Evolutionary conservation across 2,888 invertebrate genomes (phyloP).

Genomic region (Ischnus inquisitorius): DNA sequence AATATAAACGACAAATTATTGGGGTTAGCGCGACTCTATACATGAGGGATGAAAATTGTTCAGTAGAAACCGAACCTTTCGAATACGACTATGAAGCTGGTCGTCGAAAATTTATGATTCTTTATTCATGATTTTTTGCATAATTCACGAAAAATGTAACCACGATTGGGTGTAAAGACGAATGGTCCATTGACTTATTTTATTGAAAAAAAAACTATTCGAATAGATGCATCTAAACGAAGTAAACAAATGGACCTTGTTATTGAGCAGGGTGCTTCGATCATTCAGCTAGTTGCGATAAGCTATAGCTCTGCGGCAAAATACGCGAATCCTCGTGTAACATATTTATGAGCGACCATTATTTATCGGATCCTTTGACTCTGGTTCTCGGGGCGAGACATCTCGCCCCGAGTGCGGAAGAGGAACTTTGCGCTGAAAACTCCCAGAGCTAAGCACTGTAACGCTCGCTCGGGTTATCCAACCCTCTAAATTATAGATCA

Average conservation of each 20-base stretch:
- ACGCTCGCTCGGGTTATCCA: constrained; percentile 30
- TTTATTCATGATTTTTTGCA: too few relatives aligned
- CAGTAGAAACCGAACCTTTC: not conserved
- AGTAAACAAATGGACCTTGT: constrained; percentile 2
- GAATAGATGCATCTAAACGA: not conserved
- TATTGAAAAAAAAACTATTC: too few relatives aligned
- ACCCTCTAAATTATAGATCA: constrained; percentile 71
- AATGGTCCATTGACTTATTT: too few relatives aligned
- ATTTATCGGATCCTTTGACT: constrained; percentile 71
- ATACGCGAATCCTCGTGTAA: constrained; percentile 40
- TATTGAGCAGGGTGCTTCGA: not conserved
- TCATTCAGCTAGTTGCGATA: constrained; percentile 13
- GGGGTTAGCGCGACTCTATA: not conserved
- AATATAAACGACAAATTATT: not conserved
- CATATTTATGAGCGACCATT: constrained; percentile 69
- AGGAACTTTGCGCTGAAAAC: constrained; percentile 16
- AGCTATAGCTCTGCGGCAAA: constrained; percentile 21
- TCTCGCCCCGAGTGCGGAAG: constrained; percentile 30
- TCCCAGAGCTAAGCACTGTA: constrained; percentile 22
- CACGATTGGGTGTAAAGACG: too few relatives aligned
- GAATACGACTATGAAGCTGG: too few relatives aligned
- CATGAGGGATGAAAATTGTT: not conserved
- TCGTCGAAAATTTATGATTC: too few relatives aligned
- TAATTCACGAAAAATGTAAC: too few relatives aligned
- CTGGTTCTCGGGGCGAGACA: constrained; percentile 33